These are phyloP conservation scores for Pogonocichla stellata DNA, from an alignment of 2,113 vertebrate species.

Conservation along the genomic window DNA sequence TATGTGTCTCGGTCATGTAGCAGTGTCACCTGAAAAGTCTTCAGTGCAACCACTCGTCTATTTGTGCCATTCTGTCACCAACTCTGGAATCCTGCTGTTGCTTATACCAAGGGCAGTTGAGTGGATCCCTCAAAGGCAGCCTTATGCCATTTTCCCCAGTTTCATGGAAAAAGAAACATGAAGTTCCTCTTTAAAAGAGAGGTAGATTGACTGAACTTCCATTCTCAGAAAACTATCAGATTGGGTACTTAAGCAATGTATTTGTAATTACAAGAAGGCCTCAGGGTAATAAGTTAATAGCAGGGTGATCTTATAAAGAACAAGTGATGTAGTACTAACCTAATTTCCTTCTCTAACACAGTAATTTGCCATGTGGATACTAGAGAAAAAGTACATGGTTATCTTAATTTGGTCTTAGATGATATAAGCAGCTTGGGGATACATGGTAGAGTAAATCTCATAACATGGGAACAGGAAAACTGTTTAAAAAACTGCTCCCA, in stretches of 20 bases:
- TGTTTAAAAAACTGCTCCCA: background rate
- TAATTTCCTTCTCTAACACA: background rate
- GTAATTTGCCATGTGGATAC: background rate
- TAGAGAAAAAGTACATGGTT: background rate
- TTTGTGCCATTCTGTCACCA: background rate
- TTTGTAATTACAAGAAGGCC: background rate
- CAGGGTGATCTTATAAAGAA: background rate
- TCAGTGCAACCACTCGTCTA: background rate
- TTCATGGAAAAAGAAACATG: background rate
- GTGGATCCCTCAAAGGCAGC: background rate
- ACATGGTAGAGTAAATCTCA: background rate
- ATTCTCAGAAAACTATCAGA: background rate
- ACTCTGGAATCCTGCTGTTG: background rate
- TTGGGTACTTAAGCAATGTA: background rate
- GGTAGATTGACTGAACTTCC: background rate
- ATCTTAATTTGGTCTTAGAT: background rate
- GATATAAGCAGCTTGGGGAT: background rate
- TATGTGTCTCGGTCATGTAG: background rate
- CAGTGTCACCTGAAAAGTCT: background rate
- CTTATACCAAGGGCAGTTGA: background rate
- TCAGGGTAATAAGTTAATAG: background rate
- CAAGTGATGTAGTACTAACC: background rate
- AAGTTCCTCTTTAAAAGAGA: background rate
- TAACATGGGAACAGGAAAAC: background rate
- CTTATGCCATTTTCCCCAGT: fast-evolving